Evolutionary conservation across 2,797 vertebrate genomes (phyloP).

Genomic region (Channallabes apus): DNA sequence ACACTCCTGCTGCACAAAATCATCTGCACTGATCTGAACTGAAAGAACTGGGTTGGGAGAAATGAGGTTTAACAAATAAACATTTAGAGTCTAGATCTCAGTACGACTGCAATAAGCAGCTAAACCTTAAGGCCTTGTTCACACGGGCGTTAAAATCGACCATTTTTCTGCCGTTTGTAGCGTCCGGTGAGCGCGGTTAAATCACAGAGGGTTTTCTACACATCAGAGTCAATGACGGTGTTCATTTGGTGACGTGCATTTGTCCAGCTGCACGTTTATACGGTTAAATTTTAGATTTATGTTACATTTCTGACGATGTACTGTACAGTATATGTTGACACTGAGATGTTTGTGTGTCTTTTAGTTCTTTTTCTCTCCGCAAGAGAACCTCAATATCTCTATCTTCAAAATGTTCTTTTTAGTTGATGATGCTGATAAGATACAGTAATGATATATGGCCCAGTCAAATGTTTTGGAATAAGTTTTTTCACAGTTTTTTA

Average conservation of each 20-base stretch:
- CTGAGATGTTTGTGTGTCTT: too few species aligned
- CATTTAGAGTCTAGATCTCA: conserved; percentile 25
- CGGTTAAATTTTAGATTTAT: too few species aligned
- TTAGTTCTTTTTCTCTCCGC: neutral
- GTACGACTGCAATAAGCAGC: conserved; percentile 22
- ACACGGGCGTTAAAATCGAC: too few species aligned
- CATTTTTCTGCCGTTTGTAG: too few species aligned
- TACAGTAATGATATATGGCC: neutral
- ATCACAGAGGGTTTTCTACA: too few species aligned
- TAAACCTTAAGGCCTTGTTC: too few species aligned
- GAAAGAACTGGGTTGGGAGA: conserved; percentile 21
- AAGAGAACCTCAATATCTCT: neutral
- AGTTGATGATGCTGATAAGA: neutral
- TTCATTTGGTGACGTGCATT: too few species aligned
- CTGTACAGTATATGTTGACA: too few species aligned
- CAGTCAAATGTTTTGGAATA: neutral
- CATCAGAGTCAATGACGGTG: too few species aligned
- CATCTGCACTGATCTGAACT: conserved; percentile 31
- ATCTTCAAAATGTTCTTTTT: neutral
- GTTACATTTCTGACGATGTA: too few species aligned
- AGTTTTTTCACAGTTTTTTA: neutral
- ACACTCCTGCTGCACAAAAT: conserved; percentile 12
- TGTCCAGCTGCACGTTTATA: too few species aligned
- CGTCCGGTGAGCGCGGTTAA: too few species aligned
- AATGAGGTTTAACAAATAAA: conserved; percentile 41